These are phyloP conservation scores for Reticulitermes speratus DNA, from an alignment of 1,140 invertebrate genomes.

Conservation along the genomic window DNA sequence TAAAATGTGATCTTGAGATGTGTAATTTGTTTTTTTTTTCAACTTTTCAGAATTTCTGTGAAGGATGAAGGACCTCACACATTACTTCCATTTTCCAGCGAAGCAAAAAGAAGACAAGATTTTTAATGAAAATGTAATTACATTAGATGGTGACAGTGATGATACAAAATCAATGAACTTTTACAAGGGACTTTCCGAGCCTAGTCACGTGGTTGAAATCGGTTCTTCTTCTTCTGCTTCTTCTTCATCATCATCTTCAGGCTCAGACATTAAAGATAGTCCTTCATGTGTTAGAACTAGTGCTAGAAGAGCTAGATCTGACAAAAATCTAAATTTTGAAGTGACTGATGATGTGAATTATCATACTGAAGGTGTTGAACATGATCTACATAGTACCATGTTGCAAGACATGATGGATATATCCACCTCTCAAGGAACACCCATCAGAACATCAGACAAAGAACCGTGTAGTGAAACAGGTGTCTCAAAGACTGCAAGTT, in stretches of 20 bases:
- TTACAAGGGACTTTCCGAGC: background rate
- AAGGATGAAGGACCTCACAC: conserved; percentile 46
- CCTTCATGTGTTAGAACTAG: too few relatives aligned
- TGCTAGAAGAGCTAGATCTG: background rate
- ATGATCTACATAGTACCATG: background rate
- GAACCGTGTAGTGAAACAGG: background rate
- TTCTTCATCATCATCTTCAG: too few relatives aligned
- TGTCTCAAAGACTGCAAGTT: background rate
- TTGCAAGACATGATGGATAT: background rate
- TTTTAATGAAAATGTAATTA: background rate
- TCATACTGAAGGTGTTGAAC: background rate
- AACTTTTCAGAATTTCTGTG: background rate
- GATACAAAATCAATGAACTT: background rate
- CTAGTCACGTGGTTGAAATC: background rate
- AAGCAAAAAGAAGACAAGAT: conserved; percentile 35
- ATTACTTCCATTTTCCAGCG: conserved; percentile 43
- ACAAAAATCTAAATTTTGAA: background rate
- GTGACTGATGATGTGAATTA: background rate
- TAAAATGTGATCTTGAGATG: too few relatives aligned
- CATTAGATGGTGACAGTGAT: background rate
- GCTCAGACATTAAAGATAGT: background rate
- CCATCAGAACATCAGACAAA: too few relatives aligned
- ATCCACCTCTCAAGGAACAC: background rate
- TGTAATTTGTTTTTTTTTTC: background rate
- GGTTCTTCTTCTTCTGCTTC: background rate